These are phyloP conservation scores for Acleris cristana DNA, from an alignment of 2,888 invertebrate genomes.

Conservation along the genomic window DNA sequence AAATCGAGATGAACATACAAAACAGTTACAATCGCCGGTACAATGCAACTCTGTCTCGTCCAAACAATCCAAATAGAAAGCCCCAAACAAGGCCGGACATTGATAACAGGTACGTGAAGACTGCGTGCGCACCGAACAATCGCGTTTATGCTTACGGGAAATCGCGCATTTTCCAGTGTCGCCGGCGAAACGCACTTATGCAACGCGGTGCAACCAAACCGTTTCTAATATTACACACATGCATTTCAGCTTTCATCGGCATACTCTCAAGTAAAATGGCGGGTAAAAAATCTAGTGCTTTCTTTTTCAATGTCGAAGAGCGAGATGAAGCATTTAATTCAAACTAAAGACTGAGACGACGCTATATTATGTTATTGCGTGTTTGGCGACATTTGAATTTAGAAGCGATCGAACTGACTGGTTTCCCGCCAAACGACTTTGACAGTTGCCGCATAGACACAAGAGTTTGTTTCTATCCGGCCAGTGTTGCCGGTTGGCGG, in stretches of 20 bases:
- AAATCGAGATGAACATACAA: constrained; percentile 5
- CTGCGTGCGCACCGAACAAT: constrained; percentile 31
- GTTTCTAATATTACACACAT: constrained; percentile 82
- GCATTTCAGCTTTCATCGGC: constrained; percentile 80
- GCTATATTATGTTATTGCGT: constrained; percentile 63
- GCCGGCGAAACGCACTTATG: constrained; percentile 78
- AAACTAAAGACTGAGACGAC: constrained; percentile 59
- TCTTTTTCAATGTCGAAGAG: constrained; percentile 80
- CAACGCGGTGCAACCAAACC: constrained; percentile 76
- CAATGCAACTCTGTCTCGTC: constrained; percentile 6
- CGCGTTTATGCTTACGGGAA: constrained; percentile 41
- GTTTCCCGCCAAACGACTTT: constrained; percentile 62
- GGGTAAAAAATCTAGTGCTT: constrained; percentile 75
- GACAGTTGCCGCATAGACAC: constrained; percentile 56
- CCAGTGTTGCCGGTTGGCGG: constrained; percentile 65
- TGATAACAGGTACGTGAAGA: constrained; percentile 1
- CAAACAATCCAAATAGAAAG: constrained; percentile 18
- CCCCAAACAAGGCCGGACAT: constrained; percentile 31
- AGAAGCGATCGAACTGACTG: constrained; percentile 61
- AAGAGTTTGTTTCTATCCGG: constrained; percentile 58
- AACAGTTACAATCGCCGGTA: not conserved
- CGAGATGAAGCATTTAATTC: constrained; percentile 52
- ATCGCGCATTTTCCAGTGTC: constrained; percentile 46
- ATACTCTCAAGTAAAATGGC: constrained; percentile 76
- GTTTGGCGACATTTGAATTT: constrained; percentile 61